Base-by-base conservation (phyloP, 64 coral and sea anemone species). In the Platygyra sinensis region DNA sequence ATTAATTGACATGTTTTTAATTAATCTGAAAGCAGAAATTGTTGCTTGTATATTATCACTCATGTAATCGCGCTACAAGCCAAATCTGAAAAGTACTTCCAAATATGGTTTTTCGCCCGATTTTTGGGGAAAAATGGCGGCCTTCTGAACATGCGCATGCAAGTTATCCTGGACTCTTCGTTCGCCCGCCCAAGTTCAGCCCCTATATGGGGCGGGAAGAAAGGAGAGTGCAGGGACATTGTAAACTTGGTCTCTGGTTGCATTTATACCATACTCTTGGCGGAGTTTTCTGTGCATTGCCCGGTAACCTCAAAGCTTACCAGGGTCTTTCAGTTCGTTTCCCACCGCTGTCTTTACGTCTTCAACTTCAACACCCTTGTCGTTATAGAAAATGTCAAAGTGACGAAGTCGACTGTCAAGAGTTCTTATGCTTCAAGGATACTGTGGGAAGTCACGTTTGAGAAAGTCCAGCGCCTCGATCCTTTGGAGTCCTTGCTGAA, bases 281-380 rank as follows among this genome's bases (percentile, higher is more conserved):
- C 80, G n/a, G 64, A 88, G 87, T 85, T 94, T 93, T 27, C 67
- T 86, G 52, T 93, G 91, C 91, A 93, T 54, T 28, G 75, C 84
- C 75, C 75, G 63, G 76, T 87, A 93, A 20, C 91, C 83, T 67
- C 87, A 60, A 55, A 93, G 60, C 72, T 78, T 64, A 79, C 91
- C 33, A 36, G 33, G 33, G 33, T 3, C 33, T 36, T 36, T 36
- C 84, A 49, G 39, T 64, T 87, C 83, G 54, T 80, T 49, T 62
- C 74, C 61, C 15, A 93, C 71, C 25, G 86, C 86, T 82, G 3
- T 62, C 69, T 73, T 84, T 25, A 89, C 24, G 69, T 85, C 79
- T 24, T 94, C 55, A 62, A 78, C 49, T 36, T 36, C 69, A 25
- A 87, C 75, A 50, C 33, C 33, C 52, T 93, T 18, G 74, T 93